Base-by-base conservation (phyloP, 2,113 vertebrate genomes). In the Camelus bactrianus region DNA sequence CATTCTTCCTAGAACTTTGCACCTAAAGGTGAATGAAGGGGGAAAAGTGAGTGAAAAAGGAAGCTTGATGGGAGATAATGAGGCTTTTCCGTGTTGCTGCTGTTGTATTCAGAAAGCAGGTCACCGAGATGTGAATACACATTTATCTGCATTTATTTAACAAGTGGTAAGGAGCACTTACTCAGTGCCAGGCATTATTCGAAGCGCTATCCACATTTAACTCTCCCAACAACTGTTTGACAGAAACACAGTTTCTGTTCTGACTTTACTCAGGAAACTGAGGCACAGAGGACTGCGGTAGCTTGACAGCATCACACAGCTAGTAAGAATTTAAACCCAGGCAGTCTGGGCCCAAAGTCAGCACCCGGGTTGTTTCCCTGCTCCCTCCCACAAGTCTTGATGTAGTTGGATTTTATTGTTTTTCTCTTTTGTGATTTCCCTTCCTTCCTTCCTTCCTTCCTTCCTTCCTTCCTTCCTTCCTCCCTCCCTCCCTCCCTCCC, bases 1-100 rank as follows among this genome's bases (percentile, higher is more conserved):
- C 52, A n/a, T 76, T 91, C 62, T 97, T 85, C 69, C 32, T 81
- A 75, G 92, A 69, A n/a, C 38, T 75, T 75, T 62, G 54, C 87
- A 67, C 46, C n/a, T 28, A 52, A 6, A 24, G 26, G 26, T 81
- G 30, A 56, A 20, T n/a, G 2, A 42, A 62, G 56, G 12, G 80
- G 65, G 60, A 17, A 76, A 35, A 85, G 20, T 17, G 50, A 73
- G 14, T 14, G 58, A 46, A 42, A 72, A 77, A 48, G 95, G 30
- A 52, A 81, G n/a, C 28, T 62, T n/a, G 35, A 24, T 64, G 54
- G 54, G 54, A 62, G 75, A 75, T 64, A 19, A 20, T 8, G 89
- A 91, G 35, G n/a, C 58, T 70, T 92, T 60, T 73, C 67, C 30
- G 48, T 52, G 28, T 24, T 56, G 30, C 64, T 69, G 1, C 32